phyloP scores from a whole-genome alignment of 2,888 invertebrate genomes.

The Acrobasis suavella region DNA sequence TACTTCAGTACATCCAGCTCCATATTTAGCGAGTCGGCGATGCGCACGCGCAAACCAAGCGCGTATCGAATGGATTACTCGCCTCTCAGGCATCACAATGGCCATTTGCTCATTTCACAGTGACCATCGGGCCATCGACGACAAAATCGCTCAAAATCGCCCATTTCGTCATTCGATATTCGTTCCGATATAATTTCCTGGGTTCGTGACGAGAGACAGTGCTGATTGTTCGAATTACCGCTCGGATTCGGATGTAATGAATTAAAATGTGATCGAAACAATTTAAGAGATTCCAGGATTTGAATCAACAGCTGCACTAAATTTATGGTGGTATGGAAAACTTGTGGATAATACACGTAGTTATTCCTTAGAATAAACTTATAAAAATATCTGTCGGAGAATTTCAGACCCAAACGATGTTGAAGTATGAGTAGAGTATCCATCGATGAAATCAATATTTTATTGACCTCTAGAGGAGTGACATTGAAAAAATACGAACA shows the following conservation, averaged over 20 bases:
- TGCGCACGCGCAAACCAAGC: slow-evolving; percentile 51
- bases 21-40: slow-evolving; percentile 35
- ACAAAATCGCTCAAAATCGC: slow-evolving; percentile 65
- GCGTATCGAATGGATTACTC: slow-evolving; percentile 69
- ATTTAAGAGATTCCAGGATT: background rate
- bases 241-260: slow-evolving; percentile 33
- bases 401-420: no score
- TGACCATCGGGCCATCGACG: slow-evolving; percentile 51
- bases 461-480: no score
- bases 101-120: slow-evolving; percentile 54
- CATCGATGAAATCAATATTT: no score
- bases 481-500: no score
- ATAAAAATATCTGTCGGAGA: no score
- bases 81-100: slow-evolving; percentile 65
- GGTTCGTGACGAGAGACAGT: slow-evolving; percentile 57
- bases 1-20: background rate
- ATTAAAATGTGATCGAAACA: background rate
- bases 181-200: slow-evolving; percentile 74
- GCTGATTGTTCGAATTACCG: slow-evolving; percentile 39
- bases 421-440: no score
- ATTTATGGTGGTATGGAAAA: no score
- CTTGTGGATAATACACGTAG: no score
- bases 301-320: background rate
- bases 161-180: slow-evolving; percentile 71
- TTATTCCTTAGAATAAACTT: no score